Evolutionary conservation across 2,797 vertebrate species (phyloP), one percentile per base, ranked within the genome.

Genomic region (Hoplostethus mediterraneus): DNA sequence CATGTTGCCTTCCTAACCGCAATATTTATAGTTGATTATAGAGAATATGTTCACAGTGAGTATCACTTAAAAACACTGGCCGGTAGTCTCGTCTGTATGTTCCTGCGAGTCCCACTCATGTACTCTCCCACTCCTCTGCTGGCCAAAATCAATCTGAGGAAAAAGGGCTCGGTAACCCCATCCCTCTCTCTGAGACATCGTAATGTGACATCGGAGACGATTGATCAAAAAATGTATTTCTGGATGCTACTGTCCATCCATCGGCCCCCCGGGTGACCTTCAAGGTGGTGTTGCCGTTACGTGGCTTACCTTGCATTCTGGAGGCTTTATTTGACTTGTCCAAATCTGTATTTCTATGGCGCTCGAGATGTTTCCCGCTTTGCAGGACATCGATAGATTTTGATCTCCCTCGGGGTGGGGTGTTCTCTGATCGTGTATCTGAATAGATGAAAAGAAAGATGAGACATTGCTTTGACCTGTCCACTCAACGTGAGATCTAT

Each of bases 161-260:
- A 83, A 83, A 89, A 77, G 79, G 85, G 73, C 81, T 85, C 45
- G 79, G 92, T 90, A 92, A 91, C 88, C 81, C 74, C 90, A 92
- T 91, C 90, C 90, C 78, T 88, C 71, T 86, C 81, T 51, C 80
- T 83, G 71, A 69, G 78, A 73, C 44, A 7, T 84, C 86, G 87
- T 81, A 89, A 88, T 79, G 84, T 81, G 90, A 91, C 88, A 93
- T 89, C 69, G 81, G 87, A 93, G 92, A 90, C 78, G 83, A 93
- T 90, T 92, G 91, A 93, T 93, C 89, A 89, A 89, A 83, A 87
- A 82, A 83, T 87, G 52, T 92, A 93, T 93, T 92, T 92, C 85
- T 88, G 89, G 81, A 82, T 66, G 66, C 59, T 38, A 61, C 56
- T 67, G 57, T 79, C 76, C 69, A 69, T 56, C 1, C 9, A 3